Conservation (phyloP, 53 echinoderm and acorn worm species). For the Crossaster papposus region DNA sequence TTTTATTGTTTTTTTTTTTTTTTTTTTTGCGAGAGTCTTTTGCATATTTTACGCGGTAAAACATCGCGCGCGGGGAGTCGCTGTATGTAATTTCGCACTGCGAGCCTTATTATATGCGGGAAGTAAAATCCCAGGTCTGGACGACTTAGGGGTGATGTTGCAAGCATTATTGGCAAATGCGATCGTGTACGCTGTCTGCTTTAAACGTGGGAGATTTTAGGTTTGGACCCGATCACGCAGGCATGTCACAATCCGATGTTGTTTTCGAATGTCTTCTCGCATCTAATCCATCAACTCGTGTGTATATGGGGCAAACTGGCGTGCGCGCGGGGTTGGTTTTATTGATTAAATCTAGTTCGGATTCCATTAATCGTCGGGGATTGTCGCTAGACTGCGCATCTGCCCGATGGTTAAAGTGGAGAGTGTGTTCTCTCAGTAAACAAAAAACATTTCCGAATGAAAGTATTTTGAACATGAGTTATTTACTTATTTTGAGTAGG, state of each 20-base stretch:
- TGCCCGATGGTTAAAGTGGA: conserved; percentile 1
- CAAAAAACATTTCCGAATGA: background rate
- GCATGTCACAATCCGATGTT: conserved; percentile 17
- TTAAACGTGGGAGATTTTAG: background rate
- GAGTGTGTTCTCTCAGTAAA: background rate
- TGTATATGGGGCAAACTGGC: conserved; percentile 11
- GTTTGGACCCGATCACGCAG: background rate
- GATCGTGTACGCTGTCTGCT: background rate
- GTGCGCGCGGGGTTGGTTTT: conserved; percentile 16
- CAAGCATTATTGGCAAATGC: background rate
- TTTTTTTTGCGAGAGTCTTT: background rate
- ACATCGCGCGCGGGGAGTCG: background rate
- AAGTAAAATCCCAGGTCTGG: background rate
- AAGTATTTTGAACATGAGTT: background rate
- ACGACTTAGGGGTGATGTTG: background rate
- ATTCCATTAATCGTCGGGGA: conserved; percentile 7
- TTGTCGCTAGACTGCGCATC: background rate
- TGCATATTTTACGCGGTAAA: background rate
- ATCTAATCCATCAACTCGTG: conserved; percentile 37
- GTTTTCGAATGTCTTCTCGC: conserved; percentile 40
- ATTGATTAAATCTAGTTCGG: conserved; percentile 35
- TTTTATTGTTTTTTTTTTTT: no score
- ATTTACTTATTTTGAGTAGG: background rate
- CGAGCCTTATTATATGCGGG: background rate
- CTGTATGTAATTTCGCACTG: background rate